A percentile compares a stretch with the other conserved stretches of the same genome.
phyloP scores from a whole-genome alignment of 2,113 vertebrate genomes.

The Etheostoma spectabile region DNA sequence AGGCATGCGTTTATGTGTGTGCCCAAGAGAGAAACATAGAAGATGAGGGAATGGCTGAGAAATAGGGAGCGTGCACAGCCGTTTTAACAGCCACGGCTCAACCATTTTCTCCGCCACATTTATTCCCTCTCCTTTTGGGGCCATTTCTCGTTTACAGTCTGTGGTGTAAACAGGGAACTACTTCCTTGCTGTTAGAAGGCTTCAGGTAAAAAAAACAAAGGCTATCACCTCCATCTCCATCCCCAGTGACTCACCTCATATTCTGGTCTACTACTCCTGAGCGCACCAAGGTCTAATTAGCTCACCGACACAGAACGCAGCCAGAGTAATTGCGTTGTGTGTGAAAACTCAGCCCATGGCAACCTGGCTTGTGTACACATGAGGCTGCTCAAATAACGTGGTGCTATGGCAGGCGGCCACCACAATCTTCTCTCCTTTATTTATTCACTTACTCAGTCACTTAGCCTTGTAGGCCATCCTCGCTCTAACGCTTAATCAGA shows the following conservation, averaged over 20 bases:
- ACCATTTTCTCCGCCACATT: constrained; percentile 58
- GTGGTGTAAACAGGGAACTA: constrained; percentile 46
- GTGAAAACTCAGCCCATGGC: constrained; percentile 70
- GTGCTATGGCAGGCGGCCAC: constrained; percentile 67
- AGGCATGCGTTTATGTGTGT: constrained; percentile 35
- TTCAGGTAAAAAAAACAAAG: constrained; percentile 67
- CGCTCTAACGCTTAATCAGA: constrained; percentile 70
- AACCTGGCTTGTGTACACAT: constrained; percentile 68
- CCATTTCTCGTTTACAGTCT: constrained; percentile 64
- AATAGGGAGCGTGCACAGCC: not conserved
- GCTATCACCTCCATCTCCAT: constrained; percentile 59
- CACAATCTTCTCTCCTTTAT: constrained; percentile 69
- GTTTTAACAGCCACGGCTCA: constrained; percentile 21
- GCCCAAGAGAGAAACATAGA: constrained; percentile 5
- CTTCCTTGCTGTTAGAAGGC: constrained; percentile 17
- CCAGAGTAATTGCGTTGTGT: constrained; percentile 65
- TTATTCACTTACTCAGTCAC: constrained; percentile 80
- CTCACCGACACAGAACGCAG: constrained; percentile 63
- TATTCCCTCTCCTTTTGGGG: constrained; percentile 39
- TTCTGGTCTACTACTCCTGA: constrained; percentile 43
- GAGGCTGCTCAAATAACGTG: constrained; percentile 62
- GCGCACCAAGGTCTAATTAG: constrained; percentile 74
- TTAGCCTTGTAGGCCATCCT: constrained; percentile 67
- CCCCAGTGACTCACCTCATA: constrained; percentile 66
- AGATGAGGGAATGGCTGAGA: constrained; percentile 14